phyloP scores from a whole-genome alignment of 2,888 invertebrate species.

The Nasonovia ribisnigri region DNA sequence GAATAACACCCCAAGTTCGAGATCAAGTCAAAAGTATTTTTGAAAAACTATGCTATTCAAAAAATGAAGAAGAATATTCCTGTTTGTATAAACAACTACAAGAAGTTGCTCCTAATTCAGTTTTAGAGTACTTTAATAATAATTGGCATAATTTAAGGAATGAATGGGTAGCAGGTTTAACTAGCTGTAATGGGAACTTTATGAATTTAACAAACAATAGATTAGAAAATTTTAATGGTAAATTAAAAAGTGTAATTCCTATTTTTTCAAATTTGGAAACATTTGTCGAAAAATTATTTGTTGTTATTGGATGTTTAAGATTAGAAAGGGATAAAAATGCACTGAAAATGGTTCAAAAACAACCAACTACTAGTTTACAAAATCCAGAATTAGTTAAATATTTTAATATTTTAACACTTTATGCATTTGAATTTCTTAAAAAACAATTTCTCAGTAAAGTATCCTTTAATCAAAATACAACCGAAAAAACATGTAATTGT shows the following conservation, averaged over 20 bases:
- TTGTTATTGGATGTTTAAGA: not conserved
- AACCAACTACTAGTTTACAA: not conserved
- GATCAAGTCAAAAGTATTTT: slow-evolving; percentile 11
- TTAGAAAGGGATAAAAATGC: slow-evolving; percentile 6
- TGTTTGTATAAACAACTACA: not conserved
- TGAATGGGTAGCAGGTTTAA: not conserved
- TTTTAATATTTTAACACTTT: slow-evolving; percentile 14
- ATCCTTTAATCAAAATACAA: not conserved
- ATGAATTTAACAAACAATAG: slow-evolving; percentile 26
- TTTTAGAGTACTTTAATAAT: not conserved
- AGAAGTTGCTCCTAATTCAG: not conserved
- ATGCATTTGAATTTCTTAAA: slow-evolving; percentile 27
- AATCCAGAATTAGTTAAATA: slow-evolving; percentile 5
- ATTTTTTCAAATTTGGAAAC: slow-evolving; percentile 10
- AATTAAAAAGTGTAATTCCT: slow-evolving; percentile 4
- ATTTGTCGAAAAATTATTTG: not conserved
- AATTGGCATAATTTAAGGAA: not conserved
- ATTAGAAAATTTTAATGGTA: not conserved
- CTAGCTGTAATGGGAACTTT: not conserved
- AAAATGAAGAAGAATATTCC: not conserved
- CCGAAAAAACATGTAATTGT: not conserved
- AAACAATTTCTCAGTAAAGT: slow-evolving; percentile 13
- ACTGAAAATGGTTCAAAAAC: slow-evolving; percentile 12
- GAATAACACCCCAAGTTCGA: not conserved
- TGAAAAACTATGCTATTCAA: not conserved